A percentile compares a stretch with the other conserved stretches of the same genome.
These are phyloP conservation scores for Pristis pectinata DNA, from an alignment of 2,797 vertebrate species.

Conservation along the genomic window DNA sequence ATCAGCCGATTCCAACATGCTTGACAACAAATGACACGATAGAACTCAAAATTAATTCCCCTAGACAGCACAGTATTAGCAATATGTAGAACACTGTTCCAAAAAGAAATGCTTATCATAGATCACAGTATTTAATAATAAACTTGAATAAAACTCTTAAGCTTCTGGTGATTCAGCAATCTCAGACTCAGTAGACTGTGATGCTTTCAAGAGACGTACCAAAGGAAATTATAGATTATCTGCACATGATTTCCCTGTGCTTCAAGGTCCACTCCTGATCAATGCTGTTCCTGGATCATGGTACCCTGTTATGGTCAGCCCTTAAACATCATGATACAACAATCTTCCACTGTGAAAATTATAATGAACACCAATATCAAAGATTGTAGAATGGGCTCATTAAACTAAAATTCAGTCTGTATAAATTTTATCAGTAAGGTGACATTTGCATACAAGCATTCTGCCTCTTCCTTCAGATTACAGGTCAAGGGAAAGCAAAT, in stretches of 20 bases:
- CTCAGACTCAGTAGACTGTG: not conserved
- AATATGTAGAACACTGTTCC: not conserved
- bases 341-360: not conserved
- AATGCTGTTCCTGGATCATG: not conserved
- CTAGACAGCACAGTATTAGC: not conserved
- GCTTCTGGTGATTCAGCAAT: not conserved
- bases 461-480: not conserved
- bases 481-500: not conserved
- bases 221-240: not conserved
- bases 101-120: not conserved
- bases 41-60: not conserved
- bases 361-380: not conserved
- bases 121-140: not conserved
- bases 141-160: not conserved
- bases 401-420: not conserved
- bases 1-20: not conserved
- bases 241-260: not conserved
- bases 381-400: not conserved
- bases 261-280: not conserved
- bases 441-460: not conserved
- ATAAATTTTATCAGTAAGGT: not conserved
- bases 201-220: not conserved
- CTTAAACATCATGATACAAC: not conserved
- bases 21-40: not conserved
- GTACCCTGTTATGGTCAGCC: not conserved